Percentiles rank a stretch among this genome's conserved stretches.
These are phyloP conservation scores for Centropus bengalensis DNA, from an alignment of 2,113 vertebrate genomes.

Conservation along the genomic window DNA sequence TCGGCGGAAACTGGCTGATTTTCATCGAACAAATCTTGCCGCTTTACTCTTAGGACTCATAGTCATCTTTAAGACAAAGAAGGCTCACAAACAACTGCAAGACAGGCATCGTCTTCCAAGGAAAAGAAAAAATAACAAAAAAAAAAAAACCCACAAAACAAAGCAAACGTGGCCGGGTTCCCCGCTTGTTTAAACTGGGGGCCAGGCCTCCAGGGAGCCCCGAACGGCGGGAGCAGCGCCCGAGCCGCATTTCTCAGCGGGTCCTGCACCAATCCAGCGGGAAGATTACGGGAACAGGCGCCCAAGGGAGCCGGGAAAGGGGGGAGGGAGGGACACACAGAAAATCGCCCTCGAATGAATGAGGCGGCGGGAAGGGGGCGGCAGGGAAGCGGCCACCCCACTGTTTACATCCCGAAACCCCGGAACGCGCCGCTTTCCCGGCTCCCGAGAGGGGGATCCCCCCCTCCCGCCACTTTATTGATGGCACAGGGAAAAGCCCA, in stretches of 20 bases:
- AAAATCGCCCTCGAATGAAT: constrained; percentile 55
- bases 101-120: constrained; percentile 24
- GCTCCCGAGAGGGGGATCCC: background rate
- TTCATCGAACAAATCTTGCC: background rate
- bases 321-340: background rate
- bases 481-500: constrained; percentile 54
- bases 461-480: constrained; percentile 39
- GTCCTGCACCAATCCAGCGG: constrained; percentile 65
- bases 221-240: background rate
- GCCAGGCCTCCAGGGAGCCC: constrained; percentile 57
- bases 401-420: background rate
- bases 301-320: background rate
- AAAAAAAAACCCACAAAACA: background rate
- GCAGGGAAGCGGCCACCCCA: background rate
- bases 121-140: background rate
- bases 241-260: constrained; percentile 55
- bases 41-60: background rate
- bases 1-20: constrained; percentile 6
- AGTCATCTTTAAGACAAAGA: constrained; percentile 73
- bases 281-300: constrained; percentile 42
- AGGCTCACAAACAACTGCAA: constrained; percentile 57
- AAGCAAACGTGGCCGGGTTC: background rate
- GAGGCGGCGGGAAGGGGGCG: constrained; percentile 24
- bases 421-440: background rate
- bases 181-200: constrained; percentile 22